A percentile compares a stretch with the other conserved stretches of the same genome.
phyloP scores from a whole-genome alignment of 2,113 vertebrate genomes.

The Erpornis zantholeuca region DNA sequence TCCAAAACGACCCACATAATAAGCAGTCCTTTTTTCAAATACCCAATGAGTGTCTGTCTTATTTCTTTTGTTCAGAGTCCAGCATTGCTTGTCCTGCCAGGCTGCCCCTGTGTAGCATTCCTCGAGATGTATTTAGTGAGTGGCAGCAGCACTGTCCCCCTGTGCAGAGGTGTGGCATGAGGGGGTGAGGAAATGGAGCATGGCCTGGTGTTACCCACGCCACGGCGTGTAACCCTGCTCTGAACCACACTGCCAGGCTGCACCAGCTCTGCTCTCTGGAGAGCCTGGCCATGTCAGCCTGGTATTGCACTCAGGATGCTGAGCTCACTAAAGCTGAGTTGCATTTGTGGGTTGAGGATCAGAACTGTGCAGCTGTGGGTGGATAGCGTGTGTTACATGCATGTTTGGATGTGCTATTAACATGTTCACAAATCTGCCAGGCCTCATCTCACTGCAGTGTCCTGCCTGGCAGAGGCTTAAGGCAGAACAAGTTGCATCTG shows the following conservation, averaged over 20 bases:
- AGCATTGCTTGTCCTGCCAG: not conserved
- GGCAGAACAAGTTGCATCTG: not conserved
- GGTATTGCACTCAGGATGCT: rapidly evolving
- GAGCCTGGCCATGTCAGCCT: not conserved
- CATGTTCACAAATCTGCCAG: not conserved
- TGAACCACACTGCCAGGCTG: not conserved
- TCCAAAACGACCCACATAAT: not conserved
- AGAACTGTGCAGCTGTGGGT: not conserved
- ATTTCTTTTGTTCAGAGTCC: not conserved
- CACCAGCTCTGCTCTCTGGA: not conserved
- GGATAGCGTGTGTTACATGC: not conserved
- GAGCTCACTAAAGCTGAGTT: not conserved
- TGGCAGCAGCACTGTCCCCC: not conserved
- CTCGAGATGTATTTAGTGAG: not conserved
- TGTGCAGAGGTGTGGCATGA: rapidly evolving
- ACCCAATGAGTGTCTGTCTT: not conserved
- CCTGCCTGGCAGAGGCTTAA: not conserved
- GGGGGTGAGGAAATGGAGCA: not conserved
- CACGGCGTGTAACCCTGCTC: rapidly evolving
- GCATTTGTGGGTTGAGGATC: not conserved
- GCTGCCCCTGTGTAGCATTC: not conserved
- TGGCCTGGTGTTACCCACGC: rapidly evolving
- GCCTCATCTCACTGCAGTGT: not conserved
- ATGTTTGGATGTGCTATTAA: not conserved
- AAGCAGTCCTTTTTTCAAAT: not conserved